Base-by-base conservation (phyloP, 2,888 invertebrate genomes). In the Syrphus vitripennis region DNA sequence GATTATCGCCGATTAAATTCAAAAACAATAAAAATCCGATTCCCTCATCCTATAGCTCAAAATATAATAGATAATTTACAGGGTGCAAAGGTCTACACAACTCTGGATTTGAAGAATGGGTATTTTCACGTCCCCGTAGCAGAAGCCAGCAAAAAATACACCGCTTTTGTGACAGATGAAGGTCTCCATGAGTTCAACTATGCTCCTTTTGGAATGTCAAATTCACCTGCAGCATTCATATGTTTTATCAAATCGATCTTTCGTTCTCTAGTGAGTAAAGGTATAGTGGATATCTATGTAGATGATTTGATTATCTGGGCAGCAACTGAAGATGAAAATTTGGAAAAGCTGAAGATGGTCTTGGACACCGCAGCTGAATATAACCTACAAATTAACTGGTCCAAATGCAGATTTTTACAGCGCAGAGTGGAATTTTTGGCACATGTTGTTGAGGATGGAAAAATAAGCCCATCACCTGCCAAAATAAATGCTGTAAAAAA, bases 181-280 rank as follows among this genome's bases (percentile, higher is more conserved):
- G 92, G 91, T 1, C 91, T 90, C 26, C 92, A 86, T 84, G 91
- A 93, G 82, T 93, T 92, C 82, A 61, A 89, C 14, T 89, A 84
- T 80, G 89, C 89, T 40, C 92, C 92, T 0, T 93, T 92, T 88
- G 92, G 92, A 4, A 61, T 92, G 10, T 91, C 90, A 40, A 91
- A 90, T 31, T 89, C 89, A 4, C 92, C 92, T 14, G 88, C 89
- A 10, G 89, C 89, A 16, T 92, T 92, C 61, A 90, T 88, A 31
- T 57, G 91, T 14, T 88, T 69, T 40, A 74, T 84, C 1, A 81
- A 81, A 6, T 19, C 14, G 4, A 42, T 88, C 3, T 87, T 87
- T n/a, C 34, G 79, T 9, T 14, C 48, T 9, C 53, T 87, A 19
- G 81, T 84, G 3, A 50, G 40, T 21, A n/a, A 77, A n/a, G n/a